A percentile compares a stretch with the other conserved stretches of the same genome.
Conservation (phyloP, 2,797 vertebrate species). For the Denticeps clupeoides region DNA sequence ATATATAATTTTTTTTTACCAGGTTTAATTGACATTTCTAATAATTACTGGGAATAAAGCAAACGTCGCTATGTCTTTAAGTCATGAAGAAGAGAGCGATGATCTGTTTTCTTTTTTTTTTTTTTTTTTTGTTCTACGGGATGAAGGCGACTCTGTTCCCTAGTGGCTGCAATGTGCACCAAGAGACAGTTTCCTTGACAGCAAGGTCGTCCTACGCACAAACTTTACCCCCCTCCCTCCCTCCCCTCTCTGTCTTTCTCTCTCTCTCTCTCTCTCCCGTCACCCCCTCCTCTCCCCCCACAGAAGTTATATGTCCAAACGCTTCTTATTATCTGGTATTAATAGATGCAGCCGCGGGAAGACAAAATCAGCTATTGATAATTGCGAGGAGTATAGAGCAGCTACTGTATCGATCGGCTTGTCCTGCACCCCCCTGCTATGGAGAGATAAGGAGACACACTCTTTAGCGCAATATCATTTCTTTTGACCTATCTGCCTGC, state of each 20-base stretch:
- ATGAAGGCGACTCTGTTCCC: conserved; percentile 28
- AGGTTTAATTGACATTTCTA: no score
- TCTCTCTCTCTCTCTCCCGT: conserved; percentile 26
- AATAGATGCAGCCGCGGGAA: conserved; percentile 94
- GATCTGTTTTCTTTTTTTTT: no score
- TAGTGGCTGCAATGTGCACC: conserved; percentile 28
- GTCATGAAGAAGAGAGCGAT: no score
- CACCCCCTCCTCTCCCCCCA: conserved; percentile 28
- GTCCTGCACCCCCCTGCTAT: conserved; percentile 96
- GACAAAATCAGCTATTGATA: conserved; percentile 99
- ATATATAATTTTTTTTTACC: no score
- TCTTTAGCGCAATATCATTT: conserved; percentile 99
- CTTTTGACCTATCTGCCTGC: conserved; percentile 99
- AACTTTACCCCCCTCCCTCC: conserved; percentile 39
- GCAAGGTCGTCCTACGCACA: conserved; percentile 52
- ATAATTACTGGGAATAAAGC: no score
- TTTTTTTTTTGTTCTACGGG: conserved; percentile 1
- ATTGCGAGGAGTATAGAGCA: conserved; percentile 94
- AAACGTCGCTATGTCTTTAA: no score
- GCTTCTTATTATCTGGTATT: conserved; percentile 93
- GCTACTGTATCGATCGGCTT: conserved; percentile 96
- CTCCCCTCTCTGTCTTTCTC: conserved; percentile 31
- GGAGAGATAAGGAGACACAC: conserved; percentile 98
- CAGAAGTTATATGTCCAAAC: conserved; percentile 62
- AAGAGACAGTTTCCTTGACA: conserved; percentile 51